These are phyloP conservation scores for Corythucha ciliata DNA, from an alignment of 2,888 invertebrate genomes.

Conservation along the genomic window DNA sequence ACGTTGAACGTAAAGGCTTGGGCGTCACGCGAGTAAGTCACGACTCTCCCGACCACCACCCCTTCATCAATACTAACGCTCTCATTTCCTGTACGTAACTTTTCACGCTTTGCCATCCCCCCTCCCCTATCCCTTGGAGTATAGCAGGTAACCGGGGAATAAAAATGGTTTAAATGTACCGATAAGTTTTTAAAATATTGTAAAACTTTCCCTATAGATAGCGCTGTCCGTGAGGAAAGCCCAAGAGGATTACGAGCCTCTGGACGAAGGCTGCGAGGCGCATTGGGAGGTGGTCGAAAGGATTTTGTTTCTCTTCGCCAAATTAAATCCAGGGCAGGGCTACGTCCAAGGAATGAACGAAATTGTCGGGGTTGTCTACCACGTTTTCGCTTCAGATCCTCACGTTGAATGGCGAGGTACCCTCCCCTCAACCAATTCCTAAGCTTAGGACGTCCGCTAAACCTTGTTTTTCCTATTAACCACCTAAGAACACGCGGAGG, in stretches of 20 bases:
- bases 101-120: too few species aligned
- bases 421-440: too few species aligned
- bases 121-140: background rate
- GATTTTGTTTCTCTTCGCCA: constrained; percentile 93
- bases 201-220: constrained; percentile 43
- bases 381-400: constrained; percentile 87
- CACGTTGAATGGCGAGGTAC: constrained; percentile 68
- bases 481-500: constrained; percentile 74
- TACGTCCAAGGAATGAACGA: constrained; percentile 99
- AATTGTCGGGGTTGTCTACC: constrained; percentile 96
- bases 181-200: background rate
- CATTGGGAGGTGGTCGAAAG: constrained; percentile 99
- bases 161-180: background rate
- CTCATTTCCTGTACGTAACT: too few species aligned
- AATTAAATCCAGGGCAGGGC: constrained; percentile 94
- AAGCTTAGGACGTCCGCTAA: background rate
- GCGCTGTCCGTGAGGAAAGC: constrained; percentile 66
- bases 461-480: background rate
- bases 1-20: constrained; percentile 76
- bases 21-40: constrained; percentile 77
- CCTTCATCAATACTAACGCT: too few species aligned
- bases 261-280: constrained; percentile 85
- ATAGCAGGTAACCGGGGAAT: background rate
- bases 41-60: too few species aligned
- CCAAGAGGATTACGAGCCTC: constrained; percentile 69